phyloP scores from a whole-genome alignment of 2,888 invertebrate genomes.

The Mythimna ferrago region DNA sequence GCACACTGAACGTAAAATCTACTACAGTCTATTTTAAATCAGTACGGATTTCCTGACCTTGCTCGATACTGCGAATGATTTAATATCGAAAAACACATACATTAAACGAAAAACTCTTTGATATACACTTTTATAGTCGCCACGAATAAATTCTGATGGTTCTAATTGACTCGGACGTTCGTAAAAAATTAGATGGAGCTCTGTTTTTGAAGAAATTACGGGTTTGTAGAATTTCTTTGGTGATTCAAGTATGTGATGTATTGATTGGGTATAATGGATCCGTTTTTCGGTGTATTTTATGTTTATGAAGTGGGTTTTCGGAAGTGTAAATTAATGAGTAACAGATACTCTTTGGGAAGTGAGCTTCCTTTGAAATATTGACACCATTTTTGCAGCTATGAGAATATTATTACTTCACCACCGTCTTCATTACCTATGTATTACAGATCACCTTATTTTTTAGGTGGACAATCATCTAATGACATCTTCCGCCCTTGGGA shows the following conservation, averaged over 20 bases:
- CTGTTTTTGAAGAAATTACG: slow-evolving; percentile 42
- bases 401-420: background rate
- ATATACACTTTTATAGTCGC: slow-evolving; percentile 65
- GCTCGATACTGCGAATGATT: slow-evolving; percentile 56
- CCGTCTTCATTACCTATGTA: too few relatives aligned
- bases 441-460: too few relatives aligned
- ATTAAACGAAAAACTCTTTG: slow-evolving; percentile 67
- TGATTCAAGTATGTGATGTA: slow-evolving; percentile 9
- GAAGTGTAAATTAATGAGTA: background rate
- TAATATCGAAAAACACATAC: slow-evolving; percentile 63
- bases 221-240: slow-evolving; percentile 32
- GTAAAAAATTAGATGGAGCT: slow-evolving; percentile 35
- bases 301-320: slow-evolving; percentile 15
- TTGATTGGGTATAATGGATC: slow-evolving; percentile 28
- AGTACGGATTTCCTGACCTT: slow-evolving; percentile 72
- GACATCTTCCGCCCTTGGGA: too few relatives aligned
- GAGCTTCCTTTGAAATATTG: background rate
- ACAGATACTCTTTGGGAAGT: background rate
- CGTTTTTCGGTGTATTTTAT: slow-evolving; percentile 33
- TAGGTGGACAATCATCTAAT: too few relatives aligned
- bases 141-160: slow-evolving; percentile 64
- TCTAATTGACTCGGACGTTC: slow-evolving; percentile 67
- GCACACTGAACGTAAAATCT: slow-evolving; percentile 9
- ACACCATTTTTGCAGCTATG: background rate
- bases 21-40: slow-evolving; percentile 40